Evolutionary conservation across 2,888 invertebrate genomes (phyloP).

Genomic region (Cheilosia vernalis): DNA sequence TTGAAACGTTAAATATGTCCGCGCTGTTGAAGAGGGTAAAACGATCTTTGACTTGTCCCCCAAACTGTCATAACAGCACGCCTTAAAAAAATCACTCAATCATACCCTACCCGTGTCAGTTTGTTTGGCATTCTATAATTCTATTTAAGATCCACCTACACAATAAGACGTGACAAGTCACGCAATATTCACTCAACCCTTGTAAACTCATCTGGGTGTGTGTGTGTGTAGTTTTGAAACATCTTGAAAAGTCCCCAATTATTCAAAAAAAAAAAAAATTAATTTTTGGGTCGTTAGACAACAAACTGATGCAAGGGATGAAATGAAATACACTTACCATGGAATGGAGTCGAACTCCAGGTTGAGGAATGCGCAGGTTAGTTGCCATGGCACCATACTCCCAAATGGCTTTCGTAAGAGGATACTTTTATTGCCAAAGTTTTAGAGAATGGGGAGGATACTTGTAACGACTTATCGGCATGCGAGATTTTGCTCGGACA

Average conservation of each 20-base stretch:
- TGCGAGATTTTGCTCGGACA: neutral
- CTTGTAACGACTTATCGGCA: neutral
- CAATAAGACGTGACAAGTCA: slow-evolving; percentile 25
- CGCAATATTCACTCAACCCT: neutral
- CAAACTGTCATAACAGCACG: slow-evolving; percentile 5
- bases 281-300: slow-evolving; percentile 3
- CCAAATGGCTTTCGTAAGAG: slow-evolving; percentile 16
- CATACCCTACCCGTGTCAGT: slow-evolving; percentile 24
- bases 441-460: neutral
- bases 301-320: slow-evolving; percentile 19
- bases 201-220: neutral
- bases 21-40: neutral
- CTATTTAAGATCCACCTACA: neutral
- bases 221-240: slow-evolving; percentile 17
- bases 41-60: neutral
- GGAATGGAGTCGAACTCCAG: neutral
- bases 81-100: slow-evolving; percentile 36
- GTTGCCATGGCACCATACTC: slow-evolving; percentile 17
- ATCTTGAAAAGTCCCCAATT: slow-evolving; percentile 21
- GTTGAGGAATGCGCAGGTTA: slow-evolving; percentile 2
- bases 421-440: slow-evolving; percentile 21
- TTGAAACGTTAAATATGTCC: slow-evolving; percentile 31
- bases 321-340: slow-evolving; percentile 31
- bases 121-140: neutral
- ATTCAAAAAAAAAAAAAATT: neutral